Base-by-base conservation (phyloP, 2,797 vertebrate genomes). In the Enteromius thamalakanensis region DNA sequence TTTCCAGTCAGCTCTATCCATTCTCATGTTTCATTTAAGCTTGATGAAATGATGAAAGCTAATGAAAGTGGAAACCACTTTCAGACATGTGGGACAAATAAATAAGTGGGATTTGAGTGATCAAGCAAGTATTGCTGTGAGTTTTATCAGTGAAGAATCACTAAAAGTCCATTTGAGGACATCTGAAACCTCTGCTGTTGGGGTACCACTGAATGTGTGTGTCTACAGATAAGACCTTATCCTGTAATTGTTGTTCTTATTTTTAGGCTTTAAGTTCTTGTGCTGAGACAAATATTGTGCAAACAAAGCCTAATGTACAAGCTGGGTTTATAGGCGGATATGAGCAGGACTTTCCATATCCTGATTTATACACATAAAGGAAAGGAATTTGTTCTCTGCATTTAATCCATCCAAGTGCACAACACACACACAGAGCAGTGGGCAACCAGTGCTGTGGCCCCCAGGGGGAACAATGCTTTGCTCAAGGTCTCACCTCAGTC, bases 1-100 rank as follows among this genome's bases (percentile, higher is more conserved):
- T 58, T 40, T 23, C 65, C 68, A 60, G 21, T 83, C 45, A 80
- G 65, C 40, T 80, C 26, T 72, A 49, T 69, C 67, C 42, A 42
- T 74, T 49, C 58, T 72, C 11, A 84, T 81, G 26, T 85, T 71
- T 78, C 19, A 68, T 69, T 40, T 10, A 37, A 7, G 67, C 34
- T 45, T 45, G 70, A 58, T 15, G 47, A 67, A 79, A 76, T 85
- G 84, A 87, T 83, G 67, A 85, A 85, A 85, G 80, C 37, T 32
- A 77, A 60, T 65, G 69, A 82, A 74, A 80, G 34, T 23, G 8
- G 42, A 78, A 70, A 15, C 19, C 23, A 34, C 69, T 69, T 51
- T 55, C 32, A 42, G 40, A 49, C 12, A 76, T 60, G 9, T 55
- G 29, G 17, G 6, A 40, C 14, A 15, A 40, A 23, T 75, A 58